Evolutionary conservation across 2,888 invertebrate species (phyloP).

Genomic region (Amphipyra tragopoginis): DNA sequence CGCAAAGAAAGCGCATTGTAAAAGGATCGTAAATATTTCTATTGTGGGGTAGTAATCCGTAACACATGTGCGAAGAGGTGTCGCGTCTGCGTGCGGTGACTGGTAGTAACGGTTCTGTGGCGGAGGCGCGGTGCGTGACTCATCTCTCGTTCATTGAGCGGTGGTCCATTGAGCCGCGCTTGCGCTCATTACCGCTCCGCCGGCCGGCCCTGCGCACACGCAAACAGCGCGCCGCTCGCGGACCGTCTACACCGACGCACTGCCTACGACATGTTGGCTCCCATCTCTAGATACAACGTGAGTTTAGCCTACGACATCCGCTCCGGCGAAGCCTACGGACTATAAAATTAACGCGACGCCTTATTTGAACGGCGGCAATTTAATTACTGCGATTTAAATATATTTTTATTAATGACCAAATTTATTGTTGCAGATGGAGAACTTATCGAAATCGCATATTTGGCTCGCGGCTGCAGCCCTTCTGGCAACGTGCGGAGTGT

Average conservation of each 20-base stretch:
- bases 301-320: slow-evolving; percentile 86
- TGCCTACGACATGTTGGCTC: slow-evolving; percentile 81
- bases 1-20: slow-evolving; percentile 44
- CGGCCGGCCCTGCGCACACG: slow-evolving; percentile 89
- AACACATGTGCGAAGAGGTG: slow-evolving; percentile 74
- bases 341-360: slow-evolving; percentile 62
- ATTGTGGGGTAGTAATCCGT: slow-evolving; percentile 69
- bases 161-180: slow-evolving; percentile 87
- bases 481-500: slow-evolving; percentile 78
- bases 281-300: slow-evolving; percentile 83
- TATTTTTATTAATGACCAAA: slow-evolving; percentile 58
- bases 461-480: slow-evolving; percentile 83
- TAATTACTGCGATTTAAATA: slow-evolving; percentile 48
- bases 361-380: slow-evolving; percentile 55
- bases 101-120: slow-evolving; percentile 82
- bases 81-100: slow-evolving; percentile 74
- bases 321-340: slow-evolving; percentile 68
- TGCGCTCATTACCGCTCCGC: slow-evolving; percentile 88
- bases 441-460: slow-evolving; percentile 78
- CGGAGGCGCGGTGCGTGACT: slow-evolving; percentile 87
- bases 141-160: slow-evolving; percentile 83
- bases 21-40: slow-evolving; percentile 45
- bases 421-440: slow-evolving; percentile 84
- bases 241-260: slow-evolving; percentile 79
- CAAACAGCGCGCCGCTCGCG: slow-evolving; percentile 84